phyloP scores from a whole-genome alignment of 2,888 invertebrate genomes.

The Leptopterna dolabrata region DNA sequence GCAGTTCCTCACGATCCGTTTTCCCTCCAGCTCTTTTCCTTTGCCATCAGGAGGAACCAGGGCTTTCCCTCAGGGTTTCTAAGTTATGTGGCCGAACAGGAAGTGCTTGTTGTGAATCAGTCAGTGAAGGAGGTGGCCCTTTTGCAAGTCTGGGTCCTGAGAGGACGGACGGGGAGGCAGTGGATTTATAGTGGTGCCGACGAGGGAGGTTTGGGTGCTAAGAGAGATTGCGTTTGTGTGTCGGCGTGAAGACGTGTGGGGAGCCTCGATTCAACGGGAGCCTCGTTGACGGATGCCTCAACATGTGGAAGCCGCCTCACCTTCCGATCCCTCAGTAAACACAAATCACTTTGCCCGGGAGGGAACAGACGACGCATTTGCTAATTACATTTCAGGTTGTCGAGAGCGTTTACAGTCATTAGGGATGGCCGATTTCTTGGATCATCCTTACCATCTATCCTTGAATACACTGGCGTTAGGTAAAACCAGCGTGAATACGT shows the following conservation, averaged over 20 bases:
- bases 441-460: background rate
- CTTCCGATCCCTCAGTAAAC: conserved; percentile 1
- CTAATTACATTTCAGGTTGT: conserved; percentile 27
- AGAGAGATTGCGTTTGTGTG: conserved; percentile 39
- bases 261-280: background rate
- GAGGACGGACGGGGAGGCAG: background rate
- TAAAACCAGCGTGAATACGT: no score
- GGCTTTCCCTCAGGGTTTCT: conserved; percentile 28
- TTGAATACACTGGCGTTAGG: no score
- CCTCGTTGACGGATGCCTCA: conserved; percentile 48
- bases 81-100: conserved; percentile 56
- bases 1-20: background rate
- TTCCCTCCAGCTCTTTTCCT: background rate
- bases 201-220: conserved; percentile 24
- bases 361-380: conserved; percentile 15
- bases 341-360: conserved; percentile 14
- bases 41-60: background rate
- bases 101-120: conserved; percentile 55
- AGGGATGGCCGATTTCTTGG: background rate
- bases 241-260: conserved; percentile 6
- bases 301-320: conserved; percentile 10
- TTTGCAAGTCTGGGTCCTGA: background rate
- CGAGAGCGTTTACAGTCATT: background rate
- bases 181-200: conserved; percentile 46
- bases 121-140: conserved; percentile 28